Conservation (phyloP, 1,140 invertebrate species). For the Hycleus cichorii region DNA sequence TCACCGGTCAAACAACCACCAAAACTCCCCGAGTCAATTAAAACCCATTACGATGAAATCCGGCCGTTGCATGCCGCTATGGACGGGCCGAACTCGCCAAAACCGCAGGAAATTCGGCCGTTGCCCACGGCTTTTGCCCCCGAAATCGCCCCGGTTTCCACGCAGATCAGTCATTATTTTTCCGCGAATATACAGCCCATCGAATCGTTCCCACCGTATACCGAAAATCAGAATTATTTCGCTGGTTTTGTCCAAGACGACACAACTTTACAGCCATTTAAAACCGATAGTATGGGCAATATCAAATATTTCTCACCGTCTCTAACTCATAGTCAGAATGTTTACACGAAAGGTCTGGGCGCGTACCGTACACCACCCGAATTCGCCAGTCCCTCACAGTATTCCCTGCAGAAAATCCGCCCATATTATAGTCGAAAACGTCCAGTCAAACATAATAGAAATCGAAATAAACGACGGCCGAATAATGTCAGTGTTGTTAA, state of each 20-base stretch:
- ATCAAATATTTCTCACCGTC: constrained; percentile 6
- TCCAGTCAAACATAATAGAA: too few relatives aligned
- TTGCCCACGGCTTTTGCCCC: background rate
- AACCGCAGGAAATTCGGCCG: background rate
- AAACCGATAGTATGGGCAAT: background rate
- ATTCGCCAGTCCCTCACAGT: too few relatives aligned
- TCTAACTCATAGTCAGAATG: background rate
- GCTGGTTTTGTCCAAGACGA: background rate
- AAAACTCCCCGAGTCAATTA: constrained; percentile 3
- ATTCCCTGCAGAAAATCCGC: too few relatives aligned
- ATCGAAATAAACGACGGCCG: too few relatives aligned
- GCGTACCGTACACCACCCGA: too few relatives aligned
- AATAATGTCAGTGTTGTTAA: background rate
- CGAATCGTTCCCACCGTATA: background rate
- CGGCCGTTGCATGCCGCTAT: background rate
- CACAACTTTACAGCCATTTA: background rate
- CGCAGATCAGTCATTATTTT: too few relatives aligned
- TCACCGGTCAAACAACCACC: background rate
- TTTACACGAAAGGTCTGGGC: too few relatives aligned
- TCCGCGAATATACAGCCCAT: background rate
- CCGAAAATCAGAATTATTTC: too few relatives aligned
- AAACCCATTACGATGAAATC: constrained; percentile 6
- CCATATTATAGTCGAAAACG: too few relatives aligned
- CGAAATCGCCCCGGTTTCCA: background rate
- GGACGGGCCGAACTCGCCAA: background rate